phyloP scores from a whole-genome alignment of 2,888 invertebrate genomes.

The Spilarctia lutea region DNA sequence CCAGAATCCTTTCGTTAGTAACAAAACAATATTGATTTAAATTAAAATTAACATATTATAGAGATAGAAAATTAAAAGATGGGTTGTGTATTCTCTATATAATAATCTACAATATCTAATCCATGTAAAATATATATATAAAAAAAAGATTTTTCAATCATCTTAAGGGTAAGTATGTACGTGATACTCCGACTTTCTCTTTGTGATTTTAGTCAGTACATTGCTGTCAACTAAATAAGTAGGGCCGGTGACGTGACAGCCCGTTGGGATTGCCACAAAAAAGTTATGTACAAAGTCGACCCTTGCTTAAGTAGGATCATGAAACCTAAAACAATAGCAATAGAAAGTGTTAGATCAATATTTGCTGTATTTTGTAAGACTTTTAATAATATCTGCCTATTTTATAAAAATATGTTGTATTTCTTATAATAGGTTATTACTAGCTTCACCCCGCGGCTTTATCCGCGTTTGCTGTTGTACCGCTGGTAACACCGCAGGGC shows the following conservation, averaged over 20 bases:
- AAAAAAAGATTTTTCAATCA: not conserved
- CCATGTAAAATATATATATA: too few species aligned
- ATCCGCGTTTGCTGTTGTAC: too few species aligned
- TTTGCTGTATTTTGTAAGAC: not conserved
- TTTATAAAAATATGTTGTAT: too few species aligned
- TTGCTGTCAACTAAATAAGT: not conserved
- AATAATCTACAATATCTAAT: not conserved
- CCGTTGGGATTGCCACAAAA: not conserved
- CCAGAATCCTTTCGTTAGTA: too few species aligned
- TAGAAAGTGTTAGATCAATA: not conserved
- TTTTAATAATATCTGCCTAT: not conserved
- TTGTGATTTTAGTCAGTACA: slow-evolving; percentile 1
- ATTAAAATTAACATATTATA: too few species aligned
- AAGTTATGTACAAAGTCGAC: not conserved
- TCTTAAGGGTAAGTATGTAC: not conserved
- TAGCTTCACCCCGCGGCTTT: too few species aligned
- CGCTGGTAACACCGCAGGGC: too few species aligned
- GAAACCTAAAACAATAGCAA: not conserved
- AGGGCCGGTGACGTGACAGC: not conserved
- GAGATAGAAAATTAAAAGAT: not conserved
- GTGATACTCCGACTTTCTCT: not conserved
- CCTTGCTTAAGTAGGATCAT: not conserved
- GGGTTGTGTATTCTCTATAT: too few species aligned
- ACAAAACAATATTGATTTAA: not conserved
- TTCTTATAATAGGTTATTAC: too few species aligned